Evolutionary conservation across 2,797 vertebrate genomes (phyloP).

Genomic region (Silurus lanzhouensis): DNA sequence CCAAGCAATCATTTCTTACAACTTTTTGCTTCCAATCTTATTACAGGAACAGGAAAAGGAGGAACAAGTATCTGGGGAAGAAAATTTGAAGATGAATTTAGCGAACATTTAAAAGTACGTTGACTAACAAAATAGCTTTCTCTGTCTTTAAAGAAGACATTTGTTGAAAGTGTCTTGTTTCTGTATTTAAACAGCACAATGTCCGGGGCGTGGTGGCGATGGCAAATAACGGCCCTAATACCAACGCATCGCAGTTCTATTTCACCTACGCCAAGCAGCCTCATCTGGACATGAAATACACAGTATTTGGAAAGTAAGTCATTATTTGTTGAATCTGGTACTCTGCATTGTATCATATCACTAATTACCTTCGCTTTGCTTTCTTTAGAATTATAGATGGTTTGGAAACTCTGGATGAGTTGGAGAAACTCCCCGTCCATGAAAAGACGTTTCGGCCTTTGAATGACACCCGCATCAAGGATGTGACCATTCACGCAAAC

Average conservation of each 20-base stretch:
- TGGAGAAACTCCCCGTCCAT: conserved; percentile 95
- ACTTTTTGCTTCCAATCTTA: neutral
- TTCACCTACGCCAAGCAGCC: conserved; percentile 97
- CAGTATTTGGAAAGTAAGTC: conserved; percentile 92
- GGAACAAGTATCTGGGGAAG: conserved; percentile 96
- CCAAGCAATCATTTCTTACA: neutral
- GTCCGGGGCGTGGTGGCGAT: conserved; percentile 97
- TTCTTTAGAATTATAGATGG: conserved; percentile 91
- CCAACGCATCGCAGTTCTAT: conserved; percentile 94
- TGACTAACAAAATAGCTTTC: neutral
- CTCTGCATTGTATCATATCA: neutral
- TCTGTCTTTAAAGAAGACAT: neutral
- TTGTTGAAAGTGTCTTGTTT: neutral
- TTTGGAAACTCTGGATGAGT: conserved; percentile 91
- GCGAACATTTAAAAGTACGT: conserved; percentile 92
- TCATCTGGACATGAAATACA: conserved; percentile 98
- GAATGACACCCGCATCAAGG: conserved; percentile 91
- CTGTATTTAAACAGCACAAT: conserved; percentile 79
- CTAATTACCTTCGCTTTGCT: neutral
- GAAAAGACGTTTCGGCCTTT: conserved; percentile 94
- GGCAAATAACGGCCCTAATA: conserved; percentile 96
- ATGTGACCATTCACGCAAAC: conserved; percentile 92
- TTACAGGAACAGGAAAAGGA: conserved; percentile 92
- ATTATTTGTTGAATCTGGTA: neutral
- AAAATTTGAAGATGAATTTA: conserved; percentile 97